Evolutionary conservation across 2,888 invertebrate species (phyloP), one percentile per base, ranked within the genome.

Genomic region (Leucophenga maculata): DNA sequence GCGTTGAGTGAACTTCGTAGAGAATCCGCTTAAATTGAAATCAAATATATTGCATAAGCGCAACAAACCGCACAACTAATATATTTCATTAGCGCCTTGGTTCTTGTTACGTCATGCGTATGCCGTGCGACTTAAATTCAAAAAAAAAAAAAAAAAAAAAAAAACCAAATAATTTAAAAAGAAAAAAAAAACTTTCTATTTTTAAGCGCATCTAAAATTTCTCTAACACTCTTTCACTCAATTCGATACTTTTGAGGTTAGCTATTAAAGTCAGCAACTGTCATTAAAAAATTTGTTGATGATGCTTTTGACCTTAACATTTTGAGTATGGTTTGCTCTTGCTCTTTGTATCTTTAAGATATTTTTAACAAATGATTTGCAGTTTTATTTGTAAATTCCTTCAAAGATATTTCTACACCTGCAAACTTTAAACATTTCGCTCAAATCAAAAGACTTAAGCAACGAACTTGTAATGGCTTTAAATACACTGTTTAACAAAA

Each of bases 61-160:
- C 14, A 26, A 55, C 1, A 26, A 11, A 14, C n/a, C 22, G 46
- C 46, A 26, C 2, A 46, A 2, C 18, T 50, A n/a, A 11, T n/a
- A 50, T n/a, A 44, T 55, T 68, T 80, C 78, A 82, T 81, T 82
- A 82, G 79, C 74, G 68, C 46, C 44, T 70, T 72, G 81, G 74
- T 74, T 82, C 78, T 79, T 76, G 79, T 82, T 80, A 80, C 78
- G 78, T 80, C 82, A 82, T 72, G 72, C 20, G 48, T 14, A 20
- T 14, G 18, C 46, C 16, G 60, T 57, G 64, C 72, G 59, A 26
- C 26, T 26, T 26, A 26, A 26, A 26, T 26, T 4, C 2, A 26
- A 26, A n/a, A n/a, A n/a, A n/a, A n/a, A n/a, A 46, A 65, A 60
- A 62, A 20, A 32, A 6, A 8, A 8, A 6, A 32, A 32, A 32